Percentiles rank a stretch among this genome's conserved stretches.
Conservation (phyloP, 2,797 vertebrate species). For the Pantherophis vulpinus region DNA sequence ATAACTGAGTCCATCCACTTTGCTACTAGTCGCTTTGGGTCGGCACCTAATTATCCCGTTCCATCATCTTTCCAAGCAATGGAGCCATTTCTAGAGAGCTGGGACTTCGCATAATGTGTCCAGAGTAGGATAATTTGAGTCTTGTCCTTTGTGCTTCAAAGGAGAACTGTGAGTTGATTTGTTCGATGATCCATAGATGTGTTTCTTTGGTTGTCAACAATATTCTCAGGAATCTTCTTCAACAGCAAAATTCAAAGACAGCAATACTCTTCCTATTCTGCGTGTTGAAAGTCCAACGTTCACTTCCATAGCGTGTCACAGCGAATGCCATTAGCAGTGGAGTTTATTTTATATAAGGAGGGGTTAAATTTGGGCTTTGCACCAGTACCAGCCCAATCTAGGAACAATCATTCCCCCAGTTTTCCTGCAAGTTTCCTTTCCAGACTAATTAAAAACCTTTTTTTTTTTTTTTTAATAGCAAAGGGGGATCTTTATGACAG, state of each 20-base stretch:
- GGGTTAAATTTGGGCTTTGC: neutral
- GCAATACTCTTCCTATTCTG: neutral
- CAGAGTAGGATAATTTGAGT: neutral
- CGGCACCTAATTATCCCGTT: neutral
- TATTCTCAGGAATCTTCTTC: neutral
- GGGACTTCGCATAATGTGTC: neutral
- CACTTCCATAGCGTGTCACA: neutral
- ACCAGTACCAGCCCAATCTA: neutral
- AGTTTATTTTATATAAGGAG: neutral
- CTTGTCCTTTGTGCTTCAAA: neutral
- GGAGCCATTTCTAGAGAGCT: neutral
- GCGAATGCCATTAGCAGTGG: neutral
- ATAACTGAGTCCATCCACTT: neutral
- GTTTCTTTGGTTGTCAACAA: neutral
- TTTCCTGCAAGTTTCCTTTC: neutral
- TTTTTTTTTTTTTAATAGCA: slow-evolving; percentile 4
- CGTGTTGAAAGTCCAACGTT: neutral
- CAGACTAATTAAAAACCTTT: neutral
- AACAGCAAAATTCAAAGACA: neutral
- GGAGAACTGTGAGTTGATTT: neutral
- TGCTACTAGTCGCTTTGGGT: neutral
- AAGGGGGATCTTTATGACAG: slow-evolving; percentile 24
- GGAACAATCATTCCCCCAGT: neutral
- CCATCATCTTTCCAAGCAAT: neutral
- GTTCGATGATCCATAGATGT: neutral